These are phyloP conservation scores for Procambarus virginalis DNA, from an alignment of 1,140 invertebrate species.

Conservation along the genomic window DNA sequence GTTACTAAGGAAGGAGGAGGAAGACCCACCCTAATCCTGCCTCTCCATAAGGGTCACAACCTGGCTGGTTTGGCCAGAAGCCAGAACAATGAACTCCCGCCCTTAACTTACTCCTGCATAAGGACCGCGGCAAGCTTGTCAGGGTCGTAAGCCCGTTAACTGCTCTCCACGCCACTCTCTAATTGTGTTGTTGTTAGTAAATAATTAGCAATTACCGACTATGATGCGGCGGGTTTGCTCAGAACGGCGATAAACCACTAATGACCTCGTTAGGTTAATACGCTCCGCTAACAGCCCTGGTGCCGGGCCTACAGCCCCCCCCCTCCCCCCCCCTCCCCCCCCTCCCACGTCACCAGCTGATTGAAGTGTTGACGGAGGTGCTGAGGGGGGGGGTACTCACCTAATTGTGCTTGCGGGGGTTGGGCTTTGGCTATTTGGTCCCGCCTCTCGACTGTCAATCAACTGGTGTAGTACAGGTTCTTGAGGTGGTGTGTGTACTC, in stretches of 20 bases:
- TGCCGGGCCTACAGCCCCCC: background rate
- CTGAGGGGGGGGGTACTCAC: too few species aligned
- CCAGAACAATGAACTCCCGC: background rate
- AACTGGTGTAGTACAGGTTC: too few species aligned
- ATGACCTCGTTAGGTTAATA: background rate
- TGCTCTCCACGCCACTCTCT: background rate
- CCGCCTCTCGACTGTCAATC: too few species aligned
- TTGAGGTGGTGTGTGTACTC: too few species aligned
- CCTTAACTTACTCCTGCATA: too few species aligned
- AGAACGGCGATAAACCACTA: background rate
- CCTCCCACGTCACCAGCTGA: too few species aligned
- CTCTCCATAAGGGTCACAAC: background rate
- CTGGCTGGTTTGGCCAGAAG: background rate
- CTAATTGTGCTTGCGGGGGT: too few species aligned
- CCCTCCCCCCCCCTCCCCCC: too few species aligned
- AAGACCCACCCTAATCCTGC: background rate
- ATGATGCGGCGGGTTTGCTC: background rate
- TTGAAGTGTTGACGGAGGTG: too few species aligned
- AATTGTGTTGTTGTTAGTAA: constrained; percentile 51
- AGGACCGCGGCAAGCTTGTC: too few species aligned
- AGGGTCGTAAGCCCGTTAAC: too few species aligned
- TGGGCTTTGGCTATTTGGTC: too few species aligned
- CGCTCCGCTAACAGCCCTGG: background rate
- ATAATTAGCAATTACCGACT: constrained; percentile 24
- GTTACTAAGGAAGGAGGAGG: background rate